Evolutionary conservation across 2,797 vertebrate species (phyloP), one percentile per base, ranked within the genome.

Genomic region (Spinus pinus): DNA sequence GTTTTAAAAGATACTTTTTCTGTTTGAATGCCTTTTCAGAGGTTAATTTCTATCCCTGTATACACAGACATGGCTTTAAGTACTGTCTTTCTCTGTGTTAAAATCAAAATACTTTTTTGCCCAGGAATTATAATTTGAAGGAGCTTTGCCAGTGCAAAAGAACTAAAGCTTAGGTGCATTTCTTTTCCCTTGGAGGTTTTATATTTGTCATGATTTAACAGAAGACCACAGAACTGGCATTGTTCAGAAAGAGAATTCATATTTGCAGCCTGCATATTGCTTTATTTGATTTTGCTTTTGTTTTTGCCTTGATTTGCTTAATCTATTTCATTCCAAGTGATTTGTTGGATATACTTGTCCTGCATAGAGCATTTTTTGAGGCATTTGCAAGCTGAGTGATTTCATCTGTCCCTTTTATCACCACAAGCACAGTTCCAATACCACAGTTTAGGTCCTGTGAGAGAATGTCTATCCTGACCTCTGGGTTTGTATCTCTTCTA

Each of bases 351-450:
- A 3, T 47, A 5, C 5, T 47, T 7, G 2, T 49, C 17, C 23
- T 22, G 7, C 4, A 1, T 62, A 27, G 39, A 61, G 9, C 21
- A 28, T 14, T 42, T 23, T 31, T 39, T 54, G 37, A 62, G 47
- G 16, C 21, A 13, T 61, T 70, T 60, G n/a, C 31, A 10, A 50
- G 24, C 14, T 49, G 24, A 14, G 8, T 17, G 17, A 22, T 35
- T n/a, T 62, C 7, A 6, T 35, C 15, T 65, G 15, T 56, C 15
- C 22, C 9, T 74, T 25, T 33, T 64, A 49, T 28, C 31, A 14
- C 18, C 0, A 2, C 5, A 18, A 50, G 9, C 14, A 33, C 8
- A 7, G 25, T 4, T 33, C 27, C 17, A 66, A 5, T 41, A 35
- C 27, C 19, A 12, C 0, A 1, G 8, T 30, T 69, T 33, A 49